phyloP scores from a whole-genome alignment of 23 tunicate genomes.

The Pegea sp. region DNA sequence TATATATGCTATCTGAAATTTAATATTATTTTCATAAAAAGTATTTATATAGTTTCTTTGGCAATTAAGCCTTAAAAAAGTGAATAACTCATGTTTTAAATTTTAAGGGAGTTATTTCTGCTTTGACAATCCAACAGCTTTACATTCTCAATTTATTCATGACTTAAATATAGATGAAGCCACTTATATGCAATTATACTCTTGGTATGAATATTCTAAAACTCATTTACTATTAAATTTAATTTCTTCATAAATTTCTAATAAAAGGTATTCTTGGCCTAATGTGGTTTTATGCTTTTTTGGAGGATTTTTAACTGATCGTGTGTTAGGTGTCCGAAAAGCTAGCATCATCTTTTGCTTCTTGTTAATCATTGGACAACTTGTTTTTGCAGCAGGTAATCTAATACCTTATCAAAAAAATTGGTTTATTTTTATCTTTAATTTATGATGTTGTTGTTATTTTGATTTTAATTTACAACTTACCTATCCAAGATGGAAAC shows the following conservation, averaged over 20 bases:
- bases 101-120: conserved; percentile 85
- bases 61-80: no score
- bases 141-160: conserved; percentile 43
- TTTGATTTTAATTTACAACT: no score
- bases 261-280: conserved; percentile 95
- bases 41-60: no score
- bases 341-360: conserved; percentile 52
- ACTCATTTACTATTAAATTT: neutral
- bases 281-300: conserved; percentile 68
- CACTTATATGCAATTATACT: conserved; percentile 69
- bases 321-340: conserved; percentile 54
- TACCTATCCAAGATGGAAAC: neutral
- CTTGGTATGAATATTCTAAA: conserved; percentile 37
- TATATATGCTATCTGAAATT: no score
- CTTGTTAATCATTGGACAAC: conserved; percentile 48
- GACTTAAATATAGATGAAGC: conserved; percentile 65
- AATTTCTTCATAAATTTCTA: no score
- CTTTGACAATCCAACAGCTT: conserved; percentile 92
- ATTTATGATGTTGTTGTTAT: no score
- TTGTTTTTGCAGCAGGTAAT: conserved; percentile 47
- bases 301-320: conserved; percentile 71
- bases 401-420: no score
- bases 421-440: no score
- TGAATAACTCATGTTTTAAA: no score
- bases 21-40: no score